Conservation (phyloP, 2,888 invertebrate species). For the Loripinus fragilis region DNA sequence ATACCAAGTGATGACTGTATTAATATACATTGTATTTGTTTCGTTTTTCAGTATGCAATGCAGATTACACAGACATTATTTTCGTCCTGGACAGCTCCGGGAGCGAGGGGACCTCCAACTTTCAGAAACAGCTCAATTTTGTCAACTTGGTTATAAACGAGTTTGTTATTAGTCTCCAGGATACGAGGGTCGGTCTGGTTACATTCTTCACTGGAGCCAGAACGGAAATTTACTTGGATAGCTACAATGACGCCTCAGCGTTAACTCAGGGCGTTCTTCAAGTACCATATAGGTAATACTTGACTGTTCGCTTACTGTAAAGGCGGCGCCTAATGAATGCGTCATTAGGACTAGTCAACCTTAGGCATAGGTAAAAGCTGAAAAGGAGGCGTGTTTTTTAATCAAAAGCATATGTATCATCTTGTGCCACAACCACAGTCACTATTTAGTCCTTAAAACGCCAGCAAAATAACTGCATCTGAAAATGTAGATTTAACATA, state of each 20-base stretch:
- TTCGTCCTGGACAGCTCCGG: constrained; percentile 69
- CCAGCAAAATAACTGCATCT: too few species aligned
- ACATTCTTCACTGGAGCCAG: constrained; percentile 49
- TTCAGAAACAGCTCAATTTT: constrained; percentile 65
- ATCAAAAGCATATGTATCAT: too few species aligned
- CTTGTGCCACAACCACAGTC: too few species aligned
- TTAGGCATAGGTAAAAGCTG: too few species aligned
- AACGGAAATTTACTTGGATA: constrained; percentile 18
- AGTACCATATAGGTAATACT: constrained; percentile 35
- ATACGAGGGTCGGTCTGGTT: constrained; percentile 61
- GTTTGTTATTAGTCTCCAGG: constrained; percentile 56
- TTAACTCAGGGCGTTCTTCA: constrained; percentile 25
- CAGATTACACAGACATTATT: constrained; percentile 19
- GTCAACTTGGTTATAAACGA: constrained; percentile 63
- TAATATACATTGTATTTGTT: too few species aligned
- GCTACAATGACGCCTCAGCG: constrained; percentile 9
- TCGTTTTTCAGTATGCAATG: constrained; percentile 31
- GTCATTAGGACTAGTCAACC: too few species aligned
- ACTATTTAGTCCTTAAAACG: too few species aligned
- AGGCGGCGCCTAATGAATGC: too few species aligned
- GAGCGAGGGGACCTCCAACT: constrained; percentile 59
- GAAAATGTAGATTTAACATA: too few species aligned
- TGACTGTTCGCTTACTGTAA: too few species aligned
- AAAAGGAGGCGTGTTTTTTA: too few species aligned
- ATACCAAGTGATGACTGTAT: too few species aligned